These are phyloP conservation scores for Philaethria dido DNA, from an alignment of 2,888 invertebrate genomes.

Conservation along the genomic window DNA sequence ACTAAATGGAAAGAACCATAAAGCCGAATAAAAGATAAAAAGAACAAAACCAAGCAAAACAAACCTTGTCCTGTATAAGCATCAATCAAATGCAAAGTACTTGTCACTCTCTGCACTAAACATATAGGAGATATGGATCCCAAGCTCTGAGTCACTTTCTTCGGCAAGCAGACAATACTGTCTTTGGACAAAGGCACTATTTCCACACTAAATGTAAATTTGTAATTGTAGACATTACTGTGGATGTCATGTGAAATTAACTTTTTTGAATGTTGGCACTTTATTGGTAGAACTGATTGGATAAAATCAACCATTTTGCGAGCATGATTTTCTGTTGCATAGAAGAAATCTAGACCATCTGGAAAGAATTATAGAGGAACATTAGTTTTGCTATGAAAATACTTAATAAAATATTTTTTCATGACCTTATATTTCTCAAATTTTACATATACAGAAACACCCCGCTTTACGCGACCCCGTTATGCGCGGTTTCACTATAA, in stretches of 20 bases:
- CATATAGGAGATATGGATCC: slow-evolving; percentile 95
- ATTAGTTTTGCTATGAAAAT: slow-evolving; percentile 1
- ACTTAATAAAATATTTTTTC: too few species aligned
- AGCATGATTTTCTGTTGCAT: slow-evolving; percentile 93
- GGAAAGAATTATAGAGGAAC: slow-evolving; percentile 54
- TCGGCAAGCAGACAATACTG: slow-evolving; percentile 94
- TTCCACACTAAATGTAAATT: slow-evolving; percentile 96
- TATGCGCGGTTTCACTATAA: too few species aligned
- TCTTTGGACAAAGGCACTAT: slow-evolving; percentile 98
- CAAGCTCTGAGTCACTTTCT: slow-evolving; percentile 92
- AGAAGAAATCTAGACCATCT: slow-evolving; percentile 98
- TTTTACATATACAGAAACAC: too few species aligned
- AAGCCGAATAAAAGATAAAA: neutral
- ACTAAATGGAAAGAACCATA: neutral
- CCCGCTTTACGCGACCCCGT: too few species aligned
- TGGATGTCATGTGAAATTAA: slow-evolving; percentile 98
- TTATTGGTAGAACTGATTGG: slow-evolving; percentile 92
- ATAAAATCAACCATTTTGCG: slow-evolving; percentile 98
- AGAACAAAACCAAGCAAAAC: neutral
- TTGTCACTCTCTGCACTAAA: slow-evolving; percentile 94
- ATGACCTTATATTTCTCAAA: too few species aligned
- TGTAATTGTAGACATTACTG: slow-evolving; percentile 98
- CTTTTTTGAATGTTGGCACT: slow-evolving; percentile 95
- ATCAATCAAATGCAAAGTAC: slow-evolving; percentile 96
- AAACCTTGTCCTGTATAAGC: slow-evolving; percentile 92